Percentiles rank a stretch among this genome's conserved stretches.
Conservation (phyloP, 2,797 vertebrate species). For the Lithobates pipiens region DNA sequence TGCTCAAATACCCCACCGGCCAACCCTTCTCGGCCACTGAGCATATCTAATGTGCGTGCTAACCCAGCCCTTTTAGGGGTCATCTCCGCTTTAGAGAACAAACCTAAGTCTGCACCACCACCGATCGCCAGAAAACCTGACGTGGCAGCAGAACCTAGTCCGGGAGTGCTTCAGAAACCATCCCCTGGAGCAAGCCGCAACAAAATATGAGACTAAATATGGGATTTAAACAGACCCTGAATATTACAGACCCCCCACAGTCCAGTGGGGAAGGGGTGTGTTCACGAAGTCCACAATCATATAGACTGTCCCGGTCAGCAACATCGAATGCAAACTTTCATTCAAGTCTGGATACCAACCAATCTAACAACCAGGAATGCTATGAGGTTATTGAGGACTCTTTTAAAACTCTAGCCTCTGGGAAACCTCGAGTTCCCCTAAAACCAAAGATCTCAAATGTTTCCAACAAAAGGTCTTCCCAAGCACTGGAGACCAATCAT, state of each 20-base stretch:
- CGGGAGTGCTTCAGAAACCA: neutral
- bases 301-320: neutral
- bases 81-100: slow-evolving; percentile 4
- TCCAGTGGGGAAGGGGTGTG: neutral
- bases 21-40: neutral
- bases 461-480: neutral
- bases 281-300: neutral
- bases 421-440: neutral
- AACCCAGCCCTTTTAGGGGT: slow-evolving; percentile 7
- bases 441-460: neutral
- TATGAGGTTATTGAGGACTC: neutral
- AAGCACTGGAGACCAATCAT: neutral
- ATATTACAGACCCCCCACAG: neutral
- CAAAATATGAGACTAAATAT: neutral
- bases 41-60: neutral
- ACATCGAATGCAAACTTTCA: neutral
- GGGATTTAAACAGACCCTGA: neutral
- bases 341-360: neutral
- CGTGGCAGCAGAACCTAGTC: neutral
- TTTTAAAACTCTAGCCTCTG: neutral
- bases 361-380: neutral
- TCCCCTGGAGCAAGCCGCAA: neutral
- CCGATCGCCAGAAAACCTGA: slow-evolving; percentile 1
- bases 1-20: slow-evolving; percentile 44
- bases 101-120: neutral